Conservation (phyloP, 2,113 vertebrate genomes). For the Petrocephalus zakoni region DNA sequence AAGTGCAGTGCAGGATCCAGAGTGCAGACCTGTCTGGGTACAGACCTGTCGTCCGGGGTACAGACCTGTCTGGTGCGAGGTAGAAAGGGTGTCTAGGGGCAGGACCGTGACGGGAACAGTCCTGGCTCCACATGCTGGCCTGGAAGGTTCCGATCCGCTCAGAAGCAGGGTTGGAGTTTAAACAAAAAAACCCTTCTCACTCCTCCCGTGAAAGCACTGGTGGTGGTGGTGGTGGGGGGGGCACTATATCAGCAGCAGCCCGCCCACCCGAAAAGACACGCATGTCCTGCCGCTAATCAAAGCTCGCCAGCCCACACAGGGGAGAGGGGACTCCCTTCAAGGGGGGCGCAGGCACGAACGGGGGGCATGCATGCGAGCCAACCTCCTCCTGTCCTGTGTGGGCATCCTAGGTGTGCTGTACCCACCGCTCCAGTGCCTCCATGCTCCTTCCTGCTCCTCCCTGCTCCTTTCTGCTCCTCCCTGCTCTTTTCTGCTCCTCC, state of each 20-base stretch:
- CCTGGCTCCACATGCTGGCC: constrained; percentile 64
- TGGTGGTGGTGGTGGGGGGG: not conserved
- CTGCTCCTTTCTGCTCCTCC: not conserved
- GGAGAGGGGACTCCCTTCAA: not conserved
- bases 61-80: constrained; percentile 75
- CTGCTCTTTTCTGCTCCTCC: not conserved
- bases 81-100: constrained; percentile 65
- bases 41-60: constrained; percentile 33
- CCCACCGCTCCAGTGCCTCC: not conserved
- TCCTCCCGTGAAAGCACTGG: constrained; percentile 28
- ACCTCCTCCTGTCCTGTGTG: not conserved
- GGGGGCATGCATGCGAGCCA: not conserved
- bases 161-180: constrained; percentile 52
- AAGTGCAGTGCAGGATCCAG: not conserved
- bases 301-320: not conserved
- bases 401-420: not conserved
- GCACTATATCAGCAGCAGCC: constrained; percentile 42
- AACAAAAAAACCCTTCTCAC: constrained; percentile 51
- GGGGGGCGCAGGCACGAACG: not conserved
- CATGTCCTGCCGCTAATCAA: not conserved
- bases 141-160: constrained; percentile 47
- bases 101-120: constrained; percentile 48
- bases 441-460: not conserved
- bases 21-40: not conserved
- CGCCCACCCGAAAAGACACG: not conserved